Evolutionary conservation across 2,797 vertebrate species (phyloP), one percentile per base, ranked within the genome.

Genomic region (Triplophysa yarkandensis): DNA sequence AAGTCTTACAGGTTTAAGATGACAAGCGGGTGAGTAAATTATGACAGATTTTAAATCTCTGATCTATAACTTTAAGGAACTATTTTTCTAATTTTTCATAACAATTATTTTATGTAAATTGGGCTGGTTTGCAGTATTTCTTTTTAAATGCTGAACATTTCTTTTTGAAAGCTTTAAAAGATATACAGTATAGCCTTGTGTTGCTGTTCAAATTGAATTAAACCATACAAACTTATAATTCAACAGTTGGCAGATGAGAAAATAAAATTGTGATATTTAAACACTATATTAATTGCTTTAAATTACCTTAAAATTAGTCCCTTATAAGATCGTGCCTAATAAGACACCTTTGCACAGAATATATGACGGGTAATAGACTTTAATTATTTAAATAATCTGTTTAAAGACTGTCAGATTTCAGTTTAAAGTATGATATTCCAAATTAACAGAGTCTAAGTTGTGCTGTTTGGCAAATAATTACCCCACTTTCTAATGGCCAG

Each of bases 361-460:
- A 16, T 2, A n/a, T n/a, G n/a, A n/a, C 16, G 55, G 17, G 43
- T 27, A n/a, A 57, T 23, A 1, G 21, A 52, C 10, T 52, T 13
- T 4, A 71, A 25, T 39, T 3, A 30, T 30, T 30, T 30, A 6
- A 50, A 71, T 71, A 27, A 8, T 36, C 44, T 63, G 34, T 63
- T 41, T 64, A 54, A 63, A 50, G 32, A 72, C 23, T 21, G 21
- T 25, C 2, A 13, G 3, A 19, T 25, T 13, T 52, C 23, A 17
- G 25, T 57, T 6, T 30, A 30, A 57, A 54, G 50, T 30, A 30
- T 57, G 3, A 28, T 7, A 54, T 41, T 57, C 23, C 67, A 27
- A 10, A 43, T 68, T 9, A 43, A 57, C 50, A 43, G 23, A 9
- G 19, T 30, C 6, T 27, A 6, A 5, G 67, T 39, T 6, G 4